Evolutionary conservation across 2,888 invertebrate genomes (phyloP), one percentile per base, ranked within the genome.

Genomic region (Zootermopsis nevadensis): DNA sequence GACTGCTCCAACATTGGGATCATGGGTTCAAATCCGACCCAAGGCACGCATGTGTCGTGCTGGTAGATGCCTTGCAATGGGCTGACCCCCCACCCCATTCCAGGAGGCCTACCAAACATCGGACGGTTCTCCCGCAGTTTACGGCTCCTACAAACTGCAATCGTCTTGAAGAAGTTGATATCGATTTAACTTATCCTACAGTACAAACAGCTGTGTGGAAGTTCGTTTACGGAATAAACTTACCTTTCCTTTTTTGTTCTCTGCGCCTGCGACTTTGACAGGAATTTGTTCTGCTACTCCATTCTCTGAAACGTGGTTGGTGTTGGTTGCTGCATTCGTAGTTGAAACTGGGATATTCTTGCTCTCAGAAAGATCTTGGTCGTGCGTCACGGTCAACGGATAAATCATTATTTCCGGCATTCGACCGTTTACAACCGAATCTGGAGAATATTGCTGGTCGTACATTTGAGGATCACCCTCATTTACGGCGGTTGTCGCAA

Each of bases 191-290:
- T 48, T 15, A 4, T 48, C 4, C 10, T 7, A 38, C 38, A 38
- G 38, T 38, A 7, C 10, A 10, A 38, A 38, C 38, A 38, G 48
- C 19, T 48, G 19, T 48, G 3, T 48, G 48, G 19, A 48, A 48
- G 48, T 4, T 19, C 0, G 19, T 10, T 10, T 38, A 38, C 10
- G 38, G 38, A 48, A 6, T 27, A n/a, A n/a, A 55, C 83, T 74
- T 74, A 83, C 83, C 80, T 80, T 83, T 27, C 33, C 80, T 80
- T 83, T 83, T 55, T 83, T 80, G 30, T 35, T 19, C 30, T 80
- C 80, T n/a, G 67, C 69, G 19, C 30, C 24, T 38, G 72, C 31
- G 24, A 19, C 30, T 38, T 69, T 67, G 27, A 27, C 72, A 33
- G 53, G 48, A 15, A 42, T 22, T 27, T 42, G 33, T 12, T 69